Base-by-base conservation (phyloP, 2,888 invertebrate genomes). In the Agriopis marginaria region DNA sequence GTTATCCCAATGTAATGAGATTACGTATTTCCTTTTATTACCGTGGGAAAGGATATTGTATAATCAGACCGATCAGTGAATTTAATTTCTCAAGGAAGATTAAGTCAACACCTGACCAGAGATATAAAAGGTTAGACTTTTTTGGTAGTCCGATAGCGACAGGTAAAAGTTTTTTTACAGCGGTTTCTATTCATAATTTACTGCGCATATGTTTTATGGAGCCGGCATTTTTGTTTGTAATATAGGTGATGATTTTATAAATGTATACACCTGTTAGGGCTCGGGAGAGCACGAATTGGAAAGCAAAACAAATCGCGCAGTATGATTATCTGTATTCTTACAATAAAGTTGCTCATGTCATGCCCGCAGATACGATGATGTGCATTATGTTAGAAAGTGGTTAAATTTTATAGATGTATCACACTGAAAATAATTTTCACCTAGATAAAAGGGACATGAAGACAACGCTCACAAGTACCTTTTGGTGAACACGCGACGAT, bases 71-170 rank as follows among this genome's bases (percentile, higher is more conserved):
- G 78, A 76, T 84, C 84, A 85, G 84, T 82, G 80, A 47, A 47
- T 47, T 47, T 75, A 78, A 73, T 75, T 74, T 79, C 75, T 77
- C 75, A 73, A 74, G 79, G 73, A 74, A 83, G 83, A 88, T 89
- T 86, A 86, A 87, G 84, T 85, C 83, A 82, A 85, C 90, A 89
- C 89, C 90, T 89, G 88, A 88, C 86, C 85, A 79, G 75, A 73
- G 71, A 79, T 77, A 79, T 74, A 77, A 75, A 79, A 79, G 81
- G 82, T 79, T 75, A 75, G 75, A 75, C 78, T 82, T 83, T 86
- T 87, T 83, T 84, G 78, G 87, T 82, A 86, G 85, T 73, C 66
- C 47, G 39, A 54, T 89, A 92, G 91, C 42, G 17, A 63, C 90
- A 92, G 91, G 91, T 91, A 91, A 78, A 70, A 44, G 75, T 85